Conservation (phyloP, 2,113 vertebrate species). For the Platichthys flesus region DNA sequence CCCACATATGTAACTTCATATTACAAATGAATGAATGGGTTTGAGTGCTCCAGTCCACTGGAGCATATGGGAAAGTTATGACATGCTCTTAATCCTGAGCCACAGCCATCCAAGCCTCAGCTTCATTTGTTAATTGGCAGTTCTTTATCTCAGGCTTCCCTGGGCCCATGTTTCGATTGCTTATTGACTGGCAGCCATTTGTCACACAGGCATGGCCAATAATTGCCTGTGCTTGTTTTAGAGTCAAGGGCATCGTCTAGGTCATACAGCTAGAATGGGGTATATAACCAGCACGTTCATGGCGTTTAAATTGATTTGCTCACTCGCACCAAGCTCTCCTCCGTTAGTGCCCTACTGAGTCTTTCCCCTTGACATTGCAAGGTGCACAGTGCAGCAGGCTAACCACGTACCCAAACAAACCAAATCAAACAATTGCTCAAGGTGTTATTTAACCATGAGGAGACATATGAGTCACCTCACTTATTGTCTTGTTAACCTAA, state of each 20-base stretch:
- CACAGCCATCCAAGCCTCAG: neutral
- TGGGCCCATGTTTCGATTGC: neutral
- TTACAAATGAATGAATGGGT: neutral
- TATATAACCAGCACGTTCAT: neutral
- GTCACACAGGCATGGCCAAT: conserved; percentile 10
- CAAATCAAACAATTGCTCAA: conserved; percentile 11
- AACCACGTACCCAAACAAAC: neutral
- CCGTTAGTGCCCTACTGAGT: neutral
- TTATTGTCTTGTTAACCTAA: neutral
- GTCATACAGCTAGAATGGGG: neutral
- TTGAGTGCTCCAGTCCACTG: neutral
- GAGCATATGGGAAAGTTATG: neutral
- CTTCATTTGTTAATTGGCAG: neutral
- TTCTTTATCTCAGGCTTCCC: neutral
- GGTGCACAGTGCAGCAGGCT: neutral
- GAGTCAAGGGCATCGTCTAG: conserved; percentile 32
- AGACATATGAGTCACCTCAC: conserved; percentile 7
- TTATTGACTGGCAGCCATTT: conserved; percentile 43
- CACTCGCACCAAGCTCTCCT: neutral
- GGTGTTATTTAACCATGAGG: neutral
- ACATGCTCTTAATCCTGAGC: neutral
- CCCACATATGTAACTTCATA: neutral
- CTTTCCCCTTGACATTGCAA: conserved; percentile 1
- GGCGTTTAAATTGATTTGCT: neutral
- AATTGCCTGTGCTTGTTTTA: conserved; percentile 13